Base-by-base conservation (phyloP, 1,140 invertebrate genomes). In the Caenorhabditis tropicalis region DNA sequence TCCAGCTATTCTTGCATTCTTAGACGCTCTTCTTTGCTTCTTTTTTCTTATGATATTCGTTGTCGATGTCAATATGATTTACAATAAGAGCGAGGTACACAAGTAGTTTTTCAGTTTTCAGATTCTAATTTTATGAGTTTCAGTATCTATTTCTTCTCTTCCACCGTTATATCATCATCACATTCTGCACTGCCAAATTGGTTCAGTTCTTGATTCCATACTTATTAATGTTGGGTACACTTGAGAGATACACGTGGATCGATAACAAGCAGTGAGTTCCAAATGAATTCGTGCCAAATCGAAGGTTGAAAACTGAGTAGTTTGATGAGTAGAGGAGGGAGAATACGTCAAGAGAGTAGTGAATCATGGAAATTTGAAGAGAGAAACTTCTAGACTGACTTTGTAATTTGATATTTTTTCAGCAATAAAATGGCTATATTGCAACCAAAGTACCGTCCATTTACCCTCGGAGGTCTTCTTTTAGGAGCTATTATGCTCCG, bases 61-160 rank as follows among this genome's bases (percentile, higher is more conserved):
- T 6, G 65, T 74, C 2, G 65, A 74, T 43, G 65, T 43, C n/a
- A 43, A 43, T 43, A 46, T 74, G 36, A 43, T 43, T 24, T 74
- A 74, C 15, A 43, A 43, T 21, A 74, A 74, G 36, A 74, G 33
- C 27, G 65, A 74, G 65, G 65, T 74, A n/a, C n/a, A n/a, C n/a
- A n/a, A n/a, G n/a, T n/a, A 46, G 65, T 43, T n/a, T n/a, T n/a
- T n/a, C n/a, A n/a, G n/a, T 4, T 51, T 15, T 19, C 12, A 65
- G 9, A 29, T 27, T 24, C 27, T 58, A 56, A 56, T 10, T 0
- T 65, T n/a, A 1, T 2, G 19, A 27, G 15, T 65, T 74, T 15
- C n/a, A 74, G 65, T 43, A 46, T 19, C 65, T 74, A 10, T 74
- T 74, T 36, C 36, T 43, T 0, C 65, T 74, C 10, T 74, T 43